These are phyloP conservation scores for Equus quagga DNA, from an alignment of 2,113 vertebrate genomes.

Conservation along the genomic window DNA sequence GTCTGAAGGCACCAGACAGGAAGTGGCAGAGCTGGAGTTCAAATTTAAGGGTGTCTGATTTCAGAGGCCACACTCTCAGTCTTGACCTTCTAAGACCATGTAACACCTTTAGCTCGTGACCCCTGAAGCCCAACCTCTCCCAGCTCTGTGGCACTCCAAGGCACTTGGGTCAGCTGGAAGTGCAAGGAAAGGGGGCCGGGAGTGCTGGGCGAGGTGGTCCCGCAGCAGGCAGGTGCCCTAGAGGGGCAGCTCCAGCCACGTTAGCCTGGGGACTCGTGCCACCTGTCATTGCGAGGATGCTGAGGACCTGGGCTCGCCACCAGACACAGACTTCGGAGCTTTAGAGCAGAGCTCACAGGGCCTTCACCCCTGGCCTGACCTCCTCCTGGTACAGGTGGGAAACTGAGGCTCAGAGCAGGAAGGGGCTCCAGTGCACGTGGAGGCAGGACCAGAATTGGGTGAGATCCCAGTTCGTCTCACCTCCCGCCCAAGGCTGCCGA, in stretches of 20 bases:
- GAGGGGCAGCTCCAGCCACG: too few relatives aligned
- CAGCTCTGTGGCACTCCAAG: background rate
- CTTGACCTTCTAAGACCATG: background rate
- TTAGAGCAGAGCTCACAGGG: background rate
- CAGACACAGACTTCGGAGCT: background rate
- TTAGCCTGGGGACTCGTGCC: too few relatives aligned
- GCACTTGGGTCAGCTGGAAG: background rate
- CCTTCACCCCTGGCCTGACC: background rate
- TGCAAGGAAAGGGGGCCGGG: background rate
- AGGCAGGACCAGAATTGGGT: background rate
- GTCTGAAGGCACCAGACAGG: background rate
- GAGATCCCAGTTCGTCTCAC: background rate
- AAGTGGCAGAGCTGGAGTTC: background rate
- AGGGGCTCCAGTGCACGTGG: rapidly evolving
- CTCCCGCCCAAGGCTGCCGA: background rate
- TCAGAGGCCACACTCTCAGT: background rate
- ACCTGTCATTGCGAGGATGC: background rate
- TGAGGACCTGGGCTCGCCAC: background rate
- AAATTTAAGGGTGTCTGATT: background rate
- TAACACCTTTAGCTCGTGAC: background rate
- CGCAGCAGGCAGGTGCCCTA: too few relatives aligned
- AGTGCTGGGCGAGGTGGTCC: rapidly evolving
- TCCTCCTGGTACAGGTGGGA: background rate
- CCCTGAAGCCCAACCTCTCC: background rate
- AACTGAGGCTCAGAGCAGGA: background rate